phyloP scores from a whole-genome alignment of 2,113 vertebrate species.

The Meles meles region DNA sequence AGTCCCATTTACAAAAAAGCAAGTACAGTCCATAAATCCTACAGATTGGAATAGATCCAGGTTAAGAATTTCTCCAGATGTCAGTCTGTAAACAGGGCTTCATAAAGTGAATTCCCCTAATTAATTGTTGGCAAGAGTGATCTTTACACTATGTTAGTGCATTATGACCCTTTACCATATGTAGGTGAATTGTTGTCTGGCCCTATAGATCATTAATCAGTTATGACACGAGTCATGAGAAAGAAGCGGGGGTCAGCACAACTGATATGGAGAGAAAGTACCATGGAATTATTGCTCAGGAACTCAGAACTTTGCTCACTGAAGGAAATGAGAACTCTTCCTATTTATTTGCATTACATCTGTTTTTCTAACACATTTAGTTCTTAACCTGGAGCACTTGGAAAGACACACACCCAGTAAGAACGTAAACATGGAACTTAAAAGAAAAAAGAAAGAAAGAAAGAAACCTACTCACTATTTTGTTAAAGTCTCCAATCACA shows the following conservation, averaged over 20 bases:
- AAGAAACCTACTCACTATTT: conserved; percentile 63
- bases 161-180: conserved; percentile 62
- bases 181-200: conserved; percentile 63
- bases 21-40: conserved; percentile 78
- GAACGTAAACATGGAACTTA: conserved; percentile 75
- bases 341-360: conserved; percentile 77
- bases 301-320: conserved; percentile 72
- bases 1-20: conserved; percentile 69
- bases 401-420: conserved; percentile 75
- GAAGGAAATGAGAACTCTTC: conserved; percentile 73
- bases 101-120: conserved; percentile 80
- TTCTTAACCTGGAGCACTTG: conserved; percentile 77
- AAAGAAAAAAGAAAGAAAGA: background rate
- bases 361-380: conserved; percentile 81
- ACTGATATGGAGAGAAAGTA: conserved; percentile 53
- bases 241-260: conserved; percentile 64
- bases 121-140: conserved; percentile 80
- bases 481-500: conserved; percentile 69
- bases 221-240: conserved; percentile 53
- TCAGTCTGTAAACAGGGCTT: conserved; percentile 85
- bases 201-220: conserved; percentile 73
- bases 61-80: conserved; percentile 86
- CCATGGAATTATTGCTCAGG: conserved; percentile 56
- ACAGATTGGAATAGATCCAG: conserved; percentile 80
- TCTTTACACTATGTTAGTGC: conserved; percentile 60